Evolutionary conservation across 2,888 invertebrate species (phyloP).

Genomic region (Dicranocentrus wangi): DNA sequence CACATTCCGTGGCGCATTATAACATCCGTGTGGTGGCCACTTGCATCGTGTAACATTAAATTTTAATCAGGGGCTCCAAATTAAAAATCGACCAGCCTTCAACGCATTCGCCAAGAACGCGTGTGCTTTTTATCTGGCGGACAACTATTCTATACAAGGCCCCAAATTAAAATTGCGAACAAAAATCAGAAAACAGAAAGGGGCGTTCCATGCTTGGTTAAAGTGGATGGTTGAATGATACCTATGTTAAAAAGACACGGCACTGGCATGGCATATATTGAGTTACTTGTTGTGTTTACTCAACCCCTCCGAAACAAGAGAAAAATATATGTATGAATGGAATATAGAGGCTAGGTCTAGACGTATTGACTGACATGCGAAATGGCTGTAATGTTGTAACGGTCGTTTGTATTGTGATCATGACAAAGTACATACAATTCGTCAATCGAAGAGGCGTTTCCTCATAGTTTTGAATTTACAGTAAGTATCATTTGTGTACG

Average conservation of each 20-base stretch:
- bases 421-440: conserved; percentile 22
- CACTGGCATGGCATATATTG: conserved; percentile 7
- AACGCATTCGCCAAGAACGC: background rate
- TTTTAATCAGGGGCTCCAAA: conserved; percentile 62
- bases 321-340: too few species aligned
- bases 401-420: conserved; percentile 17
- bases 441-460: background rate
- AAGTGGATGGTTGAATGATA: conserved; percentile 2
- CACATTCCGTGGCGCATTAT: conserved; percentile 34
- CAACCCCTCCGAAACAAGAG: too few species aligned
- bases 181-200: conserved; percentile 9
- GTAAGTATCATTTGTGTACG: background rate
- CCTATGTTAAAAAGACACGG: background rate
- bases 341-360: background rate
- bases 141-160: too few species aligned
- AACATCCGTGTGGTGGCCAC: conserved; percentile 46
- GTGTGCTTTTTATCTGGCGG: too few species aligned
- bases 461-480: background rate
- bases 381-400: background rate
- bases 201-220: conserved; percentile 11
- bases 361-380: background rate
- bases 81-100: conserved; percentile 61
- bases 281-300: background rate
- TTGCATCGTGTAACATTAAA: conserved; percentile 54
- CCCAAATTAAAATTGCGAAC: conserved; percentile 39